Evolutionary conservation across 1,140 invertebrate genomes (phyloP).

Genomic region (Heliconius hermathena): DNA sequence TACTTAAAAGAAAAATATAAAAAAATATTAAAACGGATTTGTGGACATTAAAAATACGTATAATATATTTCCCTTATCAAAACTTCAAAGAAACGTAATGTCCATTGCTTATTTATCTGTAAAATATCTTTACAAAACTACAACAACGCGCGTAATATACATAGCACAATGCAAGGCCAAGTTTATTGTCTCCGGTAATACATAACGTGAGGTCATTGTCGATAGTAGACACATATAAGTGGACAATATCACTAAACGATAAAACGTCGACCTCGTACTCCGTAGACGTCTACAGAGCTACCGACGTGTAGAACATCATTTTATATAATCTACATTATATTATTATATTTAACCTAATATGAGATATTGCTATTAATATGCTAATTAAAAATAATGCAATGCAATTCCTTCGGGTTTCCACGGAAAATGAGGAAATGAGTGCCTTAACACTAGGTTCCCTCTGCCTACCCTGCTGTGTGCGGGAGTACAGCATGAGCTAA

Average conservation of each 20-base stretch:
- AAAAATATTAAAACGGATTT: too few relatives aligned
- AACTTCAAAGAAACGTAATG: background rate
- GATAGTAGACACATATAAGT: conserved; percentile 35
- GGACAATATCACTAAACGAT: conserved; percentile 37
- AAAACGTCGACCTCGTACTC: conserved; percentile 31
- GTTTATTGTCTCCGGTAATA: conserved; percentile 38
- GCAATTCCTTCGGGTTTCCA: too few relatives aligned
- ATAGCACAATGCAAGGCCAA: conserved; percentile 39
- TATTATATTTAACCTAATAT: background rate
- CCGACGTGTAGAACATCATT: background rate
- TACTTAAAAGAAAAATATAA: too few relatives aligned
- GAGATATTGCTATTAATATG: too few relatives aligned
- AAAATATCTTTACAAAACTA: background rate
- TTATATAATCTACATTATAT: background rate
- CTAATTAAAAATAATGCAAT: too few relatives aligned
- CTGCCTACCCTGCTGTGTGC: too few relatives aligned
- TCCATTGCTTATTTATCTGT: background rate
- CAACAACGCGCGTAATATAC: background rate
- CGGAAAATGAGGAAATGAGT: too few relatives aligned
- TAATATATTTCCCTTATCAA: too few relatives aligned
- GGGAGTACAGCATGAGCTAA: too few relatives aligned
- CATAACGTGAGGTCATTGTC: conserved; percentile 38
- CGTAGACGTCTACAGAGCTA: background rate
- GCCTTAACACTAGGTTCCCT: too few relatives aligned
- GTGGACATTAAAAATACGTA: too few relatives aligned